These are phyloP conservation scores for Choristoneura fumiferana DNA, from an alignment of 1,140 invertebrate genomes.

Conservation along the genomic window DNA sequence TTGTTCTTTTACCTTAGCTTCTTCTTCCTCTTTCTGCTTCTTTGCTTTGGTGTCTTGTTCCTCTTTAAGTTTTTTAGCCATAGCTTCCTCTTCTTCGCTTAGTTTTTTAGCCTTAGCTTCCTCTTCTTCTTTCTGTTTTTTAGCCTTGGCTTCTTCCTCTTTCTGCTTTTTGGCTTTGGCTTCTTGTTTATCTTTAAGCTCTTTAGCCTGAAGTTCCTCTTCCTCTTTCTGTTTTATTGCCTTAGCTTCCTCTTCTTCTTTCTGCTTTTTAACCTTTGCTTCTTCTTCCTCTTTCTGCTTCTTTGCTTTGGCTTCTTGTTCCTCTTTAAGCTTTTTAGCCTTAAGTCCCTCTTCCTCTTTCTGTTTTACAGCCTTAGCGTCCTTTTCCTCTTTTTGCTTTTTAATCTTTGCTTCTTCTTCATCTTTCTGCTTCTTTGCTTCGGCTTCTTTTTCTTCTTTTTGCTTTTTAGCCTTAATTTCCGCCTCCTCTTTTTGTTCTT, in stretches of 20 bases:
- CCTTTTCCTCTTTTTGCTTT: conserved; percentile 31
- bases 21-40: conserved; percentile 29
- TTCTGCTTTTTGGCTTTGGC: conserved; percentile 31
- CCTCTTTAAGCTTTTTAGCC: conserved; percentile 20
- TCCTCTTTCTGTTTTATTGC: conserved; percentile 29
- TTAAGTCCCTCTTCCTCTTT: conserved; percentile 30
- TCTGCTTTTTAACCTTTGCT: conserved; percentile 23
- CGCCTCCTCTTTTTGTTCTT: conserved; percentile 21
- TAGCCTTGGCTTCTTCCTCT: conserved; percentile 32
- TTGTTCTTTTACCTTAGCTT: conserved; percentile 25
- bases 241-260: conserved; percentile 29
- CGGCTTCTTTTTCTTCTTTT: conserved; percentile 24
- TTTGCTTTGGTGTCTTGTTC: conserved; percentile 28
- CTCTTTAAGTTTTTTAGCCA: conserved; percentile 27
- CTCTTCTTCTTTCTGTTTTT: conserved; percentile 30
- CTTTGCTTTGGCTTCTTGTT: conserved; percentile 31
- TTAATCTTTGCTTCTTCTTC: conserved; percentile 24
- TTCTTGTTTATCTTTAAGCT: conserved; percentile 23
- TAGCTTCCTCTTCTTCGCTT: conserved; percentile 29
- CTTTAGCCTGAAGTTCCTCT: conserved; percentile 20
- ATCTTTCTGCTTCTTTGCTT: conserved; percentile 20
- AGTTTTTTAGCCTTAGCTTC: conserved; percentile 18
- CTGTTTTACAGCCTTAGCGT: conserved; percentile 27
- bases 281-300: conserved; percentile 31
- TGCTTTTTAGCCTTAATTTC: conserved; percentile 28